Conservation (phyloP, 1,140 invertebrate species). For the Apis laboriosa region DNA sequence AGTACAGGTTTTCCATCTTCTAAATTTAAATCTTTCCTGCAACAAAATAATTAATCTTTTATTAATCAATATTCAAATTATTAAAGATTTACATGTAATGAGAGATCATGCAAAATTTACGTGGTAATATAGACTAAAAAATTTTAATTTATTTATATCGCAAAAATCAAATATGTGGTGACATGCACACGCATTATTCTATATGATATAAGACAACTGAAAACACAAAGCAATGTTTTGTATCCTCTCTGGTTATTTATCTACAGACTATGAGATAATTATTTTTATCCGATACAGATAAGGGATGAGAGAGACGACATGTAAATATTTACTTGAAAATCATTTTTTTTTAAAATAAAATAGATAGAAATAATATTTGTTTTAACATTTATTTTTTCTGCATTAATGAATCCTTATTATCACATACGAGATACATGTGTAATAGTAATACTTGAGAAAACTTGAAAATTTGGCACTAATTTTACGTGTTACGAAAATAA, state of each 20-base stretch:
- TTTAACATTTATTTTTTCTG: neutral
- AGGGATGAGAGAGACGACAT: neutral
- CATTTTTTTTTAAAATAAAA: neutral
- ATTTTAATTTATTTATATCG: neutral
- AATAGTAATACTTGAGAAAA: no score
- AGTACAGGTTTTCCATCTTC: slow-evolving; percentile 66
- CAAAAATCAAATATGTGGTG: neutral
- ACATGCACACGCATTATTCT: neutral
- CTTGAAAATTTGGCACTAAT: slow-evolving; percentile 40
- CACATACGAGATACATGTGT: neutral
- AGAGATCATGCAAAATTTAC: neutral
- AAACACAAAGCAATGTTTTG: neutral
- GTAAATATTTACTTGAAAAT: slow-evolving; percentile 8
- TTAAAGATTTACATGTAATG: neutral
- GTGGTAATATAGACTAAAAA: neutral
- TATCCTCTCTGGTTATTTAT: slow-evolving; percentile 33
- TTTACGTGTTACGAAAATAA: slow-evolving; percentile 48
- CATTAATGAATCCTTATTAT: neutral
- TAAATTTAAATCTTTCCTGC: slow-evolving; percentile 64
- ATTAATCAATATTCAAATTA: neutral
- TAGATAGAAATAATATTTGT: neutral
- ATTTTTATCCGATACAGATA: slow-evolving; percentile 45
- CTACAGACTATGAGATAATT: slow-evolving; percentile 34
- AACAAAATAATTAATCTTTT: slow-evolving; percentile 34
- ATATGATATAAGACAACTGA: neutral